Evolutionary conservation across 2,113 vertebrate genomes (phyloP).

Genomic region (Tetrax tetrax): DNA sequence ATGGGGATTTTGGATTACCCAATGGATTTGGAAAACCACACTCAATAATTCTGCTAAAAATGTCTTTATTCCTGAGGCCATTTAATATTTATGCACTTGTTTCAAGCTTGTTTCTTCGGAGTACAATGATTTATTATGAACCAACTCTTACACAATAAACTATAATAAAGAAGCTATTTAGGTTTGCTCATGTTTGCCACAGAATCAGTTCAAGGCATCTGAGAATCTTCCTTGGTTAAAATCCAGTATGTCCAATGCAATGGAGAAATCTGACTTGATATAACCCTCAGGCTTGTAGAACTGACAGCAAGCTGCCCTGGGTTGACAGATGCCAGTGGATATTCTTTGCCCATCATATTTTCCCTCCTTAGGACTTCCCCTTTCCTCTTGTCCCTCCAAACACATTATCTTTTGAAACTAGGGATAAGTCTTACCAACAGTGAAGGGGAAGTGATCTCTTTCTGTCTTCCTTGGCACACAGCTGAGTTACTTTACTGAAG

Average conservation of each 20-base stretch:
- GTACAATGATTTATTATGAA: slow-evolving; percentile 56
- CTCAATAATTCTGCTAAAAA: slow-evolving; percentile 62
- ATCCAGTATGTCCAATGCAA: not conserved
- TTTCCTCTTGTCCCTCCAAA: not conserved
- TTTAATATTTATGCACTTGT: slow-evolving; percentile 63
- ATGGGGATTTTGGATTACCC: slow-evolving; percentile 51
- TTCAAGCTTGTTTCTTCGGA: slow-evolving; percentile 56
- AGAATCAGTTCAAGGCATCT: not conserved
- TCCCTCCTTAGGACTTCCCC: not conserved
- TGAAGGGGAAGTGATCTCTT: not conserved
- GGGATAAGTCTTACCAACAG: not conserved
- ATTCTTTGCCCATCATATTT: not conserved
- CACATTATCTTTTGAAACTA: not conserved
- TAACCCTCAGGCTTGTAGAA: not conserved
- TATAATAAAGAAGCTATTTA: slow-evolving; percentile 28
- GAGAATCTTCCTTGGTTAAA: not conserved
- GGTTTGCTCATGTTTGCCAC: slow-evolving; percentile 6
- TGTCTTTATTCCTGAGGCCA: slow-evolving; percentile 56
- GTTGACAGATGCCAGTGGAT: not conserved
- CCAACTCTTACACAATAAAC: slow-evolving; percentile 28
- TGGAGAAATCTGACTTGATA: not conserved
- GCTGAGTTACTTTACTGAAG: not conserved
- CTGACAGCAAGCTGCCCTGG: not conserved
- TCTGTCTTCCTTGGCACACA: not conserved
- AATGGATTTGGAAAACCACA: slow-evolving; percentile 41